A percentile compares a stretch with the other conserved stretches of the same genome.
Evolutionary conservation across 92 coral and sea anemone species (phyloP).

Genomic region (Micromussa lordhowensis): DNA sequence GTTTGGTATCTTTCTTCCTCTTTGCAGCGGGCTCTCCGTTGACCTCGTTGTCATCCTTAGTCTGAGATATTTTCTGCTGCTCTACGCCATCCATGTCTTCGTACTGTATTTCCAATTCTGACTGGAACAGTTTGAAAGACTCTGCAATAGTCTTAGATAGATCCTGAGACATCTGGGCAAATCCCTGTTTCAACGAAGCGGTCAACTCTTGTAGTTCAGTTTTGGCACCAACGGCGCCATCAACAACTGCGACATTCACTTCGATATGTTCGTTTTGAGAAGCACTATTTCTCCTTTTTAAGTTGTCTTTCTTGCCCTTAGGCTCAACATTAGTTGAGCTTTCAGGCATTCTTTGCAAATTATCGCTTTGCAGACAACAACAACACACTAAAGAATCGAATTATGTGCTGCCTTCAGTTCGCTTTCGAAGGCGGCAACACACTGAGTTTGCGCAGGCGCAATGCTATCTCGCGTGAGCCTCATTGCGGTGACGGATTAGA

Average conservation of each 20-base stretch:
- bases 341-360: conserved; percentile 15
- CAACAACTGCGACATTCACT: conserved; percentile 1
- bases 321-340: conserved; percentile 12
- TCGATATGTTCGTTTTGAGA: conserved; percentile 7
- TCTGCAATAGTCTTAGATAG: conserved; percentile 18
- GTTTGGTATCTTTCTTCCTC: not conserved
- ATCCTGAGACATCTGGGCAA: conserved; percentile 32
- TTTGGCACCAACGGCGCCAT: conserved; percentile 37
- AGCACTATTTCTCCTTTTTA: conserved; percentile 8
- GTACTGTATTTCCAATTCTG: conserved; percentile 13
- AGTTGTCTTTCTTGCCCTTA: conserved; percentile 29
- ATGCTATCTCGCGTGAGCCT: too few relatives aligned
- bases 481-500: too few relatives aligned
- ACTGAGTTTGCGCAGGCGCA: too few relatives aligned
- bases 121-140: conserved; percentile 23
- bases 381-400: too few relatives aligned
- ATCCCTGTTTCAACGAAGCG: conserved; percentile 15
- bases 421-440: too few relatives aligned
- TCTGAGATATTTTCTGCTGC: conserved; percentile 1
- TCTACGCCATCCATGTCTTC: conserved; percentile 11
- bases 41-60: conserved; percentile 4
- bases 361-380: not conserved
- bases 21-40: conserved; percentile 4
- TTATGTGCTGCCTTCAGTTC: too few relatives aligned
- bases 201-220: conserved; percentile 15